Conservation (phyloP, 2,797 vertebrate genomes). For the Gastrophryne carolinensis region DNA sequence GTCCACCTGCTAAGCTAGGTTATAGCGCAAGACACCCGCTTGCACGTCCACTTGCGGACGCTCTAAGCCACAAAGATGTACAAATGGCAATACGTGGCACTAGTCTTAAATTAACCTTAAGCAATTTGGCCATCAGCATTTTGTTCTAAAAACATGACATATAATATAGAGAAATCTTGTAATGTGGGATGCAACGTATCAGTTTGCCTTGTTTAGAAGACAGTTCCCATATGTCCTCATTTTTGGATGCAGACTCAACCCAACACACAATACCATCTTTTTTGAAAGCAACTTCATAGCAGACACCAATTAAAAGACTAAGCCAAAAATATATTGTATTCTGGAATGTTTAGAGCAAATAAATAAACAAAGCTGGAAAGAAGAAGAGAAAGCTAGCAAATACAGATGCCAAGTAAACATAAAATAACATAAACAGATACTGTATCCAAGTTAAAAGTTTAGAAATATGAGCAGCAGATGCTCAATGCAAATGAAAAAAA, state of each 20-base stretch:
- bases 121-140: too few relatives aligned
- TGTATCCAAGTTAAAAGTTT: background rate
- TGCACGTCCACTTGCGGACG: too few relatives aligned
- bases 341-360: background rate
- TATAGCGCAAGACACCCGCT: too few relatives aligned
- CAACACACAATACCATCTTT: background rate
- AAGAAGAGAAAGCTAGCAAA: background rate
- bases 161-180: background rate
- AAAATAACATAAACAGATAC: background rate
- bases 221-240: background rate
- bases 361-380: background rate
- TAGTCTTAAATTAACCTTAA: too few relatives aligned
- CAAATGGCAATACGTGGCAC: too few relatives aligned
- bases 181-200: background rate
- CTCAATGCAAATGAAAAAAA: background rate
- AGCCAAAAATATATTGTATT: background rate
- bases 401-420: background rate
- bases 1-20: too few relatives aligned
- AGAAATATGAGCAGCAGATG: constrained; percentile 18
- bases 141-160: background rate
- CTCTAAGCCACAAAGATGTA: too few relatives aligned
- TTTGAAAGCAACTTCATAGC: background rate
- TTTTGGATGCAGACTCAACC: background rate
- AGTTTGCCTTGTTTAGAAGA: background rate
- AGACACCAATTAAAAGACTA: background rate